Evolutionary conservation across 1,140 invertebrate species (phyloP), one percentile per base, ranked within the genome.

Genomic region (Meloidogyne exigua): DNA sequence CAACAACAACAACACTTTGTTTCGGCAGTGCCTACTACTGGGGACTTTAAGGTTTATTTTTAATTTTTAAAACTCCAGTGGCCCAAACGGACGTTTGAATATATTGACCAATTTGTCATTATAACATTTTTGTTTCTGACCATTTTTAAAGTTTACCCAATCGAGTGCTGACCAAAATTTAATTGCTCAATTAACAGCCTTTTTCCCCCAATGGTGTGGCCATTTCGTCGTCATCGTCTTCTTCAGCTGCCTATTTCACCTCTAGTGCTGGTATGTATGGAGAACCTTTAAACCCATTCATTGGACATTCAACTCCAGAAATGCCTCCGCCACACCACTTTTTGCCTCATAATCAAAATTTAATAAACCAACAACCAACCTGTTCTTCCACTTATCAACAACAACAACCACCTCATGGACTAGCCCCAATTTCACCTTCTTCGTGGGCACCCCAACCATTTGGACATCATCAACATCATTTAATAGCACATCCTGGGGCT

Each of bases 401-500:
- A 49, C 49, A 26, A 28, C 57, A 28, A 32, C 74, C 72, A 18
- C 75, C 63, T 26, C 75, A 68, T 21, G 76, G 39, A n/a, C 32
- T 68, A 15, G 76, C 76, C 9, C 76, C 76, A 2, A 77, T 78
- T 23, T 76, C 71, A 1, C 36, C 63, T 28, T 76, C 63, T 21
- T 76, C 32, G 9, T 32, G 44, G 63, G 32, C 76, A 11, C 11
- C 36, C 23, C 63, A 26, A 26, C 76, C 72, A 57, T 62, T 73
- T 65, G 21, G 72, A 1, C n/a, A 44, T 15, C 65, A 76, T 21
- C n/a, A n/a, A n/a, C 62, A 66, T 23, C 66, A 68, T 23, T 42
- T 42, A 13, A 63, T 78, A 5, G 76, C 76, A 25, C 79, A 80
- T 28, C 63, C 73, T 11, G 79, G 75, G 21, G 70, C 79, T 28